Evolutionary conservation across 2,113 vertebrate genomes (phyloP).

Genomic region (Macquaria australasica): DNA sequence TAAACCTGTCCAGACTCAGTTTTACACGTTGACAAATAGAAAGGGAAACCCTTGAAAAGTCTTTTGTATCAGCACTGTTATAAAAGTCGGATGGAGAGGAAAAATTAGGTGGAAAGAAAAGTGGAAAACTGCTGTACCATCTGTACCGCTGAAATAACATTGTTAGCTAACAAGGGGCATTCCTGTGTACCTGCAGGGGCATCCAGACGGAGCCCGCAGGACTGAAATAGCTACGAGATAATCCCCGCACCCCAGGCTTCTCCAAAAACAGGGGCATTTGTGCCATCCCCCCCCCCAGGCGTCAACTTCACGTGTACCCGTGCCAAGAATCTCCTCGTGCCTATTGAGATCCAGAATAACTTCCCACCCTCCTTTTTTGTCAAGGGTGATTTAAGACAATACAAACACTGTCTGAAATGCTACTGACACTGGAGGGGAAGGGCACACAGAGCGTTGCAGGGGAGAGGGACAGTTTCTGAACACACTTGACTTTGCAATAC

Average conservation of each 20-base stretch:
- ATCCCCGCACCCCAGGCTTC: slow-evolving; percentile 55
- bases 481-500: neutral
- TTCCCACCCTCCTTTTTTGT: slow-evolving; percentile 49
- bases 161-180: slow-evolving; percentile 73
- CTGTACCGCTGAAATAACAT: slow-evolving; percentile 61
- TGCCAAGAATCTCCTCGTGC: slow-evolving; percentile 75
- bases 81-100: slow-evolving; percentile 22
- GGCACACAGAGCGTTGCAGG: neutral
- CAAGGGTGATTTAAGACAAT: slow-evolving; percentile 72
- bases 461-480: neutral
- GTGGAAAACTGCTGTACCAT: slow-evolving; percentile 52
- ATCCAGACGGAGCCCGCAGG: slow-evolving; percentile 64
- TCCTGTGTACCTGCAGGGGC: slow-evolving; percentile 75
- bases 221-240: slow-evolving; percentile 77
- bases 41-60: neutral
- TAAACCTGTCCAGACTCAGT: neutral
- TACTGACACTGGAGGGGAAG: slow-evolving; percentile 36
- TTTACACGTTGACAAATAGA: neutral
- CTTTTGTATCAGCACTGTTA: neutral
- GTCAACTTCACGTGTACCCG: slow-evolving; percentile 36
- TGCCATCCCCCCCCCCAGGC: slow-evolving; percentile 59
- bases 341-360: slow-evolving; percentile 67
- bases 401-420: slow-evolving; percentile 70
- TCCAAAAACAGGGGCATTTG: slow-evolving; percentile 68
- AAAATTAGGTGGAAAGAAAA: slow-evolving; percentile 31